Conservation (phyloP, 2,888 invertebrate species). For the Pseudococcus longispinus region DNA sequence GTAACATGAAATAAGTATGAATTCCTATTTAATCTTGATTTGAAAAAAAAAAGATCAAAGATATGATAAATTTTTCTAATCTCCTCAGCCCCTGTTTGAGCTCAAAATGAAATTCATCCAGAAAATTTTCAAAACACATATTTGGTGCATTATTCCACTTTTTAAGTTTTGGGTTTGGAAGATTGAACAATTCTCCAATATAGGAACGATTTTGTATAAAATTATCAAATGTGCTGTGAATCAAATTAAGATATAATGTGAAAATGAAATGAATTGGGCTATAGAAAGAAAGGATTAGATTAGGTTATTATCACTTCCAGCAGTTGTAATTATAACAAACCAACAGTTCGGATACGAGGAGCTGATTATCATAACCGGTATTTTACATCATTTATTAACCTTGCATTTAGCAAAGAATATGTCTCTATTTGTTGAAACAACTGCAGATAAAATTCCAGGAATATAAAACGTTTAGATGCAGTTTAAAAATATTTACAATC, state of each 20-base stretch:
- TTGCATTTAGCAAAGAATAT: slow-evolving; percentile 53
- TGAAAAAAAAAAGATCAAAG: no score
- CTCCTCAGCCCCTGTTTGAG: no score
- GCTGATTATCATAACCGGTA: slow-evolving; percentile 54
- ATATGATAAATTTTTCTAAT: no score
- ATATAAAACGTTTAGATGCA: slow-evolving; percentile 45
- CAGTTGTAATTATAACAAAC: slow-evolving; percentile 51
- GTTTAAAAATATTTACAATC: slow-evolving; percentile 28
- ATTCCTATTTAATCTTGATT: no score
- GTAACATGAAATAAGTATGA: no score
- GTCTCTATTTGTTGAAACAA: slow-evolving; percentile 54
- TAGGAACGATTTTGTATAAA: background rate
- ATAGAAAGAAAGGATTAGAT: background rate
- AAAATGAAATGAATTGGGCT: background rate
- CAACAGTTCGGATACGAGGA: slow-evolving; percentile 49
- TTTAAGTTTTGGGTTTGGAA: no score
- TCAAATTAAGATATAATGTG: background rate
- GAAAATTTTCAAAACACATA: no score
- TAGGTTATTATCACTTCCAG: slow-evolving; percentile 52
- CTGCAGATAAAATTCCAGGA: slow-evolving; percentile 53
- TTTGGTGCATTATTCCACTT: no score
- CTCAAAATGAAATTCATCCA: no score
- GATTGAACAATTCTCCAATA: no score
- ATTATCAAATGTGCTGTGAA: background rate
- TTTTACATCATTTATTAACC: slow-evolving; percentile 55